Evolutionary conservation across 2,797 vertebrate genomes (phyloP).

Genomic region (Diplodus puntazzo): DNA sequence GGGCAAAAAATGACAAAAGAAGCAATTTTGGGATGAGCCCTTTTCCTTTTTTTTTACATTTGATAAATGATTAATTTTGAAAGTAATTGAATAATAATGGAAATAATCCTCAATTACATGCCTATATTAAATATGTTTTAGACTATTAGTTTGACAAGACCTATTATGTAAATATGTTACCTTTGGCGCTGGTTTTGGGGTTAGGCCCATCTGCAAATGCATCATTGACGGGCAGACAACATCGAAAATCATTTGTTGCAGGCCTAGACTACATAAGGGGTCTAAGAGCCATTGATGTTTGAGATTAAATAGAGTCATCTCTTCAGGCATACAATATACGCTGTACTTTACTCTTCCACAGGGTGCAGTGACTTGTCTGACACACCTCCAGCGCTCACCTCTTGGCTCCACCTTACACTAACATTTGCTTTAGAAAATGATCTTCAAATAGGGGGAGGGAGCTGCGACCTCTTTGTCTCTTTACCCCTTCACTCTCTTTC

Average conservation of each 20-base stretch:
- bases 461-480: not conserved
- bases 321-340: not conserved
- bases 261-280: not conserved
- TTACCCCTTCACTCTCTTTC: not conserved
- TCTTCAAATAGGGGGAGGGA: conserved; percentile 38
- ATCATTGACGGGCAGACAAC: not conserved
- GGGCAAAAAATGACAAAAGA: too few species aligned
- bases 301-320: not conserved
- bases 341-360: not conserved
- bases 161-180: not conserved
- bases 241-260: not conserved
- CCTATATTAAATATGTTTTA: not conserved
- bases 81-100: too few species aligned
- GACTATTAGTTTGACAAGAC: not conserved
- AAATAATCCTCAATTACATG: too few species aligned
- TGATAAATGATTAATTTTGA: too few species aligned
- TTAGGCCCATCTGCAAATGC: not conserved
- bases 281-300: not conserved
- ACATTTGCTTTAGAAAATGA: conserved; percentile 71
- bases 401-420: conserved; percentile 61
- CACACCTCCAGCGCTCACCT: conserved; percentile 14
- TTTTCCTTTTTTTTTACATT: too few species aligned
- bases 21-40: too few species aligned
- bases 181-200: not conserved
- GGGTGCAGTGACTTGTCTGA: conserved; percentile 1